Evolutionary conservation across 23 tunicate species (phyloP), one percentile per base, ranked within the genome.

Genomic region (Aplidium turbinatum): DNA sequence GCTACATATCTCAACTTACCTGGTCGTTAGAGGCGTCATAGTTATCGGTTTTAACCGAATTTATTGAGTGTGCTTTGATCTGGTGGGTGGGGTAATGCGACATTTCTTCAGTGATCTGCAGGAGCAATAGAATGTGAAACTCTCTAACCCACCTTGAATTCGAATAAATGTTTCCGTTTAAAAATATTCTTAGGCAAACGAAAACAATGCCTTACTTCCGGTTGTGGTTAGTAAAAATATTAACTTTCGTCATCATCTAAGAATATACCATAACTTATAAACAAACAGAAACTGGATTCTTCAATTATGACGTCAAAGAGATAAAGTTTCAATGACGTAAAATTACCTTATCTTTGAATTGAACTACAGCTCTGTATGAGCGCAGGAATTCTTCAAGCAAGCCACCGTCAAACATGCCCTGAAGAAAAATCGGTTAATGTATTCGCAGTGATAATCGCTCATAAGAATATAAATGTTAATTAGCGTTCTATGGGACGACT

Each of bases 291-390:
- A n/a, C n/a, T n/a, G 11, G 50, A 42, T 42, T 42, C 50, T 9
- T 16, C 11, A 42, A 42, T 16, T 9, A 42, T 16, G 13, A 42
- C 50, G 50, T 11, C 50, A 42, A 42, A 42, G 16, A 42, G 16
- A 16, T 42, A 42, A 16, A 11, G 16, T 11, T 16, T 42, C 50
- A 42, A 42, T 9, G 16, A 63, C n/a, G n/a, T n/a, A n/a, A n/a
- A 76, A 69, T 72, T 34, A 81, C 87, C 72, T 36, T 46, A 63
- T 81, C 87, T 81, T 81, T 81, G 36, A 81, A 81, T 35, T 60
- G 33, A 35, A 81, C 76, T 22, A 81, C 87, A 16, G 73, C 69
- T 0, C 87, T 26, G 42, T 81, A 81, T 7, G 70, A 72, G 24
- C 73, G 70, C 33, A 81, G 51, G 47, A 72, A 75, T 25, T 81